Percentiles rank a stretch among this genome's conserved stretches.
Evolutionary conservation across 2,888 invertebrate genomes (phyloP).

Genomic region (Tetragnatha montana): DNA sequence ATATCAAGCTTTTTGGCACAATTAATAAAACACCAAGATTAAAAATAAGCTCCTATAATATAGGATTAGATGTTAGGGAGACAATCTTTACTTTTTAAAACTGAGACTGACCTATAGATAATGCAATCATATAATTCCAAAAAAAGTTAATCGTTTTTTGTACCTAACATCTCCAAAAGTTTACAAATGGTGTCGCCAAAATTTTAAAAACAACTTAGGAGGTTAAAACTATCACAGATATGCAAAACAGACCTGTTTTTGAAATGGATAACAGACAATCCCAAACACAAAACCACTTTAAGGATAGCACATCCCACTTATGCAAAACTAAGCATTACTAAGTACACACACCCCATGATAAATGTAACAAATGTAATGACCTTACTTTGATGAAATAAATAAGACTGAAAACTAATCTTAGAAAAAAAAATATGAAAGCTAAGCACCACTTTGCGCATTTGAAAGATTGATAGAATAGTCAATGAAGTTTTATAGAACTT

Average conservation of each 20-base stretch:
- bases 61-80: constrained; percentile 30
- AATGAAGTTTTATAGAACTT: no score
- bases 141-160: neutral
- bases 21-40: constrained; percentile 38
- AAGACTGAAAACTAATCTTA: constrained; percentile 42
- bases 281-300: constrained; percentile 24
- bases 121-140: constrained; percentile 28
- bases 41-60: constrained; percentile 56
- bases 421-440: constrained; percentile 21
- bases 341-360: constrained; percentile 59
- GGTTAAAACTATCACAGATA: constrained; percentile 62
- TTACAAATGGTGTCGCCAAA: neutral
- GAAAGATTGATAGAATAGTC: neutral
- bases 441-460: constrained; percentile 40
- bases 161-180: neutral
- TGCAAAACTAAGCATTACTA: constrained; percentile 39
- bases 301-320: constrained; percentile 27
- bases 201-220: constrained; percentile 10
- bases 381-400: constrained; percentile 61
- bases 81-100: constrained; percentile 22
- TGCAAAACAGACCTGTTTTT: constrained; percentile 56
- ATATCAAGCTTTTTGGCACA: constrained; percentile 40
- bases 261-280: constrained; percentile 27
- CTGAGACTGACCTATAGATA: neutral
- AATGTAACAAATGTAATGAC: constrained; percentile 44